Evolutionary conservation across 2,113 vertebrate genomes (phyloP).

Genomic region (Ursus arctos): DNA sequence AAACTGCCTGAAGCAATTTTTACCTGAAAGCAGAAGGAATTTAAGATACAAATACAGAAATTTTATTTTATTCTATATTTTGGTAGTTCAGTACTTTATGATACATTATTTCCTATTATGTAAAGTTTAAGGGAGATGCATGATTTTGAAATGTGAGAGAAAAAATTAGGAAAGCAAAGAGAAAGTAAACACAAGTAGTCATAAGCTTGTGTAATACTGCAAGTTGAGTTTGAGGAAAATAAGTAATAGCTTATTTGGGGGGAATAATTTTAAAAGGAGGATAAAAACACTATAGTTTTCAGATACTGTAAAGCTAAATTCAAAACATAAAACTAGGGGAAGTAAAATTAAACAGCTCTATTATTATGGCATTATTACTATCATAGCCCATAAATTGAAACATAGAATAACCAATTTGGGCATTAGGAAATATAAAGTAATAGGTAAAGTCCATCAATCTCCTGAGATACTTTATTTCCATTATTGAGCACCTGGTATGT

Average conservation of each 20-base stretch:
- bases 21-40: not conserved
- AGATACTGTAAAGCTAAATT: not conserved
- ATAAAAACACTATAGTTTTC: not conserved
- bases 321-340: not conserved
- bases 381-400: not conserved
- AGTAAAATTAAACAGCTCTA: not conserved
- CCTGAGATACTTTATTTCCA: not conserved
- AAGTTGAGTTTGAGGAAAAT: not conserved
- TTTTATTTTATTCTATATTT: not conserved
- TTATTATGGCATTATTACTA: not conserved
- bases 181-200: not conserved
- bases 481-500: not conserved
- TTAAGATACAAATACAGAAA: slow-evolving; percentile 32
- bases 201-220: not conserved
- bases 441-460: not conserved
- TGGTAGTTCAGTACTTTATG: not conserved
- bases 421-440: not conserved
- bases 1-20: not conserved
- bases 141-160: not conserved
- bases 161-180: not conserved
- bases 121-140: not conserved
- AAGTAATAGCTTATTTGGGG: not conserved
- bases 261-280: not conserved
- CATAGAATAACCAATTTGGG: not conserved
- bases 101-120: not conserved